Conservation (phyloP, 64 coral and sea anemone genomes). For the Actinia tenebrosa region DNA sequence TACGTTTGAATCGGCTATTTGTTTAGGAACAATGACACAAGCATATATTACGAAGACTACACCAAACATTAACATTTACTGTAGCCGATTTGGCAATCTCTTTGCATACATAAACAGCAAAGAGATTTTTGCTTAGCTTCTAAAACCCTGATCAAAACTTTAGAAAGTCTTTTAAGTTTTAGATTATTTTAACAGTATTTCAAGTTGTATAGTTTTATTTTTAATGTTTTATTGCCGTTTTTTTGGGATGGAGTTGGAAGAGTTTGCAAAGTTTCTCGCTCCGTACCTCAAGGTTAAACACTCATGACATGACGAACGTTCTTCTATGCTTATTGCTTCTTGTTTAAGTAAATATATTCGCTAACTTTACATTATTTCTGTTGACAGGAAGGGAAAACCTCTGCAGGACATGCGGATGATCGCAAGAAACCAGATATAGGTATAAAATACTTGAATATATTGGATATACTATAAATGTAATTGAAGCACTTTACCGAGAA, state of each 20-base stretch:
- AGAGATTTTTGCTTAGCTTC: background rate
- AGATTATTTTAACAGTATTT: no score
- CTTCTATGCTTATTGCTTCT: background rate
- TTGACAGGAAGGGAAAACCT: constrained; percentile 71
- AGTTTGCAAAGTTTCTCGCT: constrained; percentile 31
- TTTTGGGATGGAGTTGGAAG: constrained; percentile 12
- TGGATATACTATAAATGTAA: background rate
- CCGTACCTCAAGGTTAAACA: constrained; percentile 20
- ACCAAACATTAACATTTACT: background rate
- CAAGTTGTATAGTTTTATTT: background rate
- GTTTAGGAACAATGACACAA: background rate
- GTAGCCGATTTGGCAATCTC: background rate
- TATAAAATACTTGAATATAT: constrained; percentile 7
- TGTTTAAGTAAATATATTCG: background rate
- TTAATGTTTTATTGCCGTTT: background rate
- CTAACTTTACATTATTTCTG: background rate
- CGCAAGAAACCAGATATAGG: constrained; percentile 80
- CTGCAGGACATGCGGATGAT: constrained; percentile 62
- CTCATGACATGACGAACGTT: background rate
- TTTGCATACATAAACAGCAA: background rate
- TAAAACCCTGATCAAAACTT: background rate
- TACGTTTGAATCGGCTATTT: background rate
- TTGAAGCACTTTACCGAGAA: background rate
- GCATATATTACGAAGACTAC: background rate
- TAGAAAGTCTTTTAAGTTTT: background rate